phyloP scores from a whole-genome alignment of 2,888 invertebrate species.

The Geotrupes spiniger region DNA sequence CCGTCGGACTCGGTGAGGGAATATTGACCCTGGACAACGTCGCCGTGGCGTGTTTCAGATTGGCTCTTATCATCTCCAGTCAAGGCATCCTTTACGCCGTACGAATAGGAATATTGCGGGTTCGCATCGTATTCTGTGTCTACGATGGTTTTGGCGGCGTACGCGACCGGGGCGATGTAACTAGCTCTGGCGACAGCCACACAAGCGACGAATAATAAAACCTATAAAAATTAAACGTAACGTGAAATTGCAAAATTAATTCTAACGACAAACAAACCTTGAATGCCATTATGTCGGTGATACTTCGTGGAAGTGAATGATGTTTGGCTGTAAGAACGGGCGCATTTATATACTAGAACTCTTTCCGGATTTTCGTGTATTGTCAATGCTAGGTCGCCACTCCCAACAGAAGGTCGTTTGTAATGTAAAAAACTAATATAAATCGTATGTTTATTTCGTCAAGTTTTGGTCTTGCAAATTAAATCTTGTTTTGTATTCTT shows the following conservation, averaged over 20 bases:
- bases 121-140: conserved; percentile 42
- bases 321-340: not conserved
- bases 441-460: too few relatives aligned
- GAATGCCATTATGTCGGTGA: conserved; percentile 23
- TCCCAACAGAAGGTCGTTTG: conserved; percentile 14
- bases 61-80: conserved; percentile 60
- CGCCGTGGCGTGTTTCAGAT: conserved; percentile 63
- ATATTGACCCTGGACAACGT: conserved; percentile 61
- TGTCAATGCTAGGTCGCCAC: conserved; percentile 10
- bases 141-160: conserved; percentile 29
- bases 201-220: too few relatives aligned
- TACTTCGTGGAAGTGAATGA: not conserved
- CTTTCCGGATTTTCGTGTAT: conserved; percentile 14
- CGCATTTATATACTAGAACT: conserved; percentile 6
- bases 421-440: not conserved
- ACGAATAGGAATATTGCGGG: conserved; percentile 58
- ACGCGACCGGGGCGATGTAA: conserved; percentile 16
- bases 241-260: too few relatives aligned
- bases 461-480: too few relatives aligned
- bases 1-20: conserved; percentile 60
- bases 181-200: conserved; percentile 19
- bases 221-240: too few relatives aligned
- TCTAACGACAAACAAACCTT: too few relatives aligned
- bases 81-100: conserved; percentile 57
- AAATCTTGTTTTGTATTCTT: too few relatives aligned